Percentiles rank a stretch among this genome's conserved stretches.
phyloP scores from a whole-genome alignment of 2,888 invertebrate species.

The Pandemis heparana region DNA sequence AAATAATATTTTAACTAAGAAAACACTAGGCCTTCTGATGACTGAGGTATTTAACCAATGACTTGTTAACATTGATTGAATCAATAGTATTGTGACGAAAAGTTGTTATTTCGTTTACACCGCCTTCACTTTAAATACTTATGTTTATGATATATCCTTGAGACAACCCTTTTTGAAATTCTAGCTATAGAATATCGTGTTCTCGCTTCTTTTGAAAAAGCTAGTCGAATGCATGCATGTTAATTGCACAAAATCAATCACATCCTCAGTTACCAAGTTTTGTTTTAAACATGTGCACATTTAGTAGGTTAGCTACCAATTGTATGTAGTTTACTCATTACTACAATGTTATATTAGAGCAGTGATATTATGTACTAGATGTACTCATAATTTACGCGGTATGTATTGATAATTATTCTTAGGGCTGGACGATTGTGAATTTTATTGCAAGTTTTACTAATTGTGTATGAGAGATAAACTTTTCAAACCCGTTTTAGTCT shows the following conservation, averaged over 20 bases:
- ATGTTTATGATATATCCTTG: neutral
- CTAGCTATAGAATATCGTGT: neutral
- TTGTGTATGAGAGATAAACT: conserved; percentile 16
- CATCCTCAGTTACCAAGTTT: conserved; percentile 74
- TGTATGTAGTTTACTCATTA: conserved; percentile 53
- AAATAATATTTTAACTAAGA: neutral
- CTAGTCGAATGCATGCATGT: neutral
- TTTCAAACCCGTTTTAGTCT: conserved; percentile 24
- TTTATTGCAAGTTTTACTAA: conserved; percentile 36
- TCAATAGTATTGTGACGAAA: neutral
- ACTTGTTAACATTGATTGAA: conserved; percentile 2
- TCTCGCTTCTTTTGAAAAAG: neutral
- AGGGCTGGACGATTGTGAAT: conserved; percentile 25
- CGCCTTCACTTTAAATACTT: neutral
- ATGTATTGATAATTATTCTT: conserved; percentile 39
- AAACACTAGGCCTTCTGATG: neutral
- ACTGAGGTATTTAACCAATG: conserved; percentile 25
- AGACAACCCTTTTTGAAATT: conserved; percentile 6
- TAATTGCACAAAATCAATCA: conserved; percentile 58
- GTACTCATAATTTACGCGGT: conserved; percentile 57
- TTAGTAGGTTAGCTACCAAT: conserved; percentile 55
- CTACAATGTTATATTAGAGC: conserved; percentile 59
- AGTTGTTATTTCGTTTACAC: conserved; percentile 5
- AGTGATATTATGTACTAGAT: conserved; percentile 69
- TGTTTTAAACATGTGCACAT: conserved; percentile 56